Percentiles rank a stretch among this genome's conserved stretches.
Conservation (phyloP, 2,113 vertebrate species). For the Porphyrio hochstetteri region DNA sequence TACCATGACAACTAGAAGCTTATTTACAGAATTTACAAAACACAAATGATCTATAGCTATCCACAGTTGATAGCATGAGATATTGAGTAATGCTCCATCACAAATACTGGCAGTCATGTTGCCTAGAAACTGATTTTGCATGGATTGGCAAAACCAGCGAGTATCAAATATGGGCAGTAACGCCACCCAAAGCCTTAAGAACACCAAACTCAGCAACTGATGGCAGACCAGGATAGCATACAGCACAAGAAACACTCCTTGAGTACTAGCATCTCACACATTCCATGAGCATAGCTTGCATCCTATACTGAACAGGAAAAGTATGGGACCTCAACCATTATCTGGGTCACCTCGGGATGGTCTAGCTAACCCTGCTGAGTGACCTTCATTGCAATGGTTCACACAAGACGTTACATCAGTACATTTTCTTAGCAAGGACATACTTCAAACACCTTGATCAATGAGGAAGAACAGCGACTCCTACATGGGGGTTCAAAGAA, state of each 20-base stretch:
- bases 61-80: conserved; percentile 47
- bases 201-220: conserved; percentile 49
- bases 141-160: background rate
- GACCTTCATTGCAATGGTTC: conserved; percentile 61
- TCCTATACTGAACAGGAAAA: conserved; percentile 32
- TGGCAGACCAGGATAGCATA: conserved; percentile 43
- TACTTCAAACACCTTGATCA: conserved; percentile 70
- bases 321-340: conserved; percentile 14
- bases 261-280: conserved; percentile 42
- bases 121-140: conserved; percentile 31
- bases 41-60: conserved; percentile 59
- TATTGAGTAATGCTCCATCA: conserved; percentile 46
- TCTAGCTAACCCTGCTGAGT: conserved; percentile 49
- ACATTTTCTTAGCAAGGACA: conserved; percentile 70
- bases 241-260: conserved; percentile 59
- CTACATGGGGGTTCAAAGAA: conserved; percentile 70
- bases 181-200: conserved; percentile 18
- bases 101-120: conserved; percentile 51
- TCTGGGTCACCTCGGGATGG: conserved; percentile 44
- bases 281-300: conserved; percentile 34
- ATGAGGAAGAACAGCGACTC: conserved; percentile 60
- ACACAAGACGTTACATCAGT: conserved; percentile 64
- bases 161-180: background rate
- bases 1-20: conserved; percentile 68
- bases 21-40: conserved; percentile 69